Evolutionary conservation across 2,888 invertebrate genomes (phyloP).

Genomic region (Matsumyia berberina): DNA sequence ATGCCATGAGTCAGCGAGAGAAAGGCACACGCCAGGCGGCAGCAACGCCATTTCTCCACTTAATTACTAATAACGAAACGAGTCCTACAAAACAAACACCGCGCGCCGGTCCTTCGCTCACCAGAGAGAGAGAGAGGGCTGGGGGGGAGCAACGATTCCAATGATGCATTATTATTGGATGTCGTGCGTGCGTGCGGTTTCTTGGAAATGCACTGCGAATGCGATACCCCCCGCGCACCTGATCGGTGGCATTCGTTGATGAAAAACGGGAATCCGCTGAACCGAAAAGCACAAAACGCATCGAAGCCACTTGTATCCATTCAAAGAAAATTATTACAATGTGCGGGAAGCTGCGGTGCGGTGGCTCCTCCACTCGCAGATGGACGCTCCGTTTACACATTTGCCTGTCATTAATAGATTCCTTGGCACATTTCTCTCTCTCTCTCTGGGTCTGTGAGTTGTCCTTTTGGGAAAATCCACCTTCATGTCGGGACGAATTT

Average conservation of each 20-base stretch:
- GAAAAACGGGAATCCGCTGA: constrained; percentile 47
- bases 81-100: constrained; percentile 75
- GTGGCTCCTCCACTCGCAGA: not conserved
- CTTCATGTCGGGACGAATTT: constrained; percentile 46
- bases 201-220: constrained; percentile 60
- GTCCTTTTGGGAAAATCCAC: constrained; percentile 13
- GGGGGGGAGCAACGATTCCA: constrained; percentile 41
- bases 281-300: constrained; percentile 11
- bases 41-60: constrained; percentile 73
- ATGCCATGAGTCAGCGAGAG: constrained; percentile 72
- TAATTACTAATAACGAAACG: constrained; percentile 75
- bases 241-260: constrained; percentile 15
- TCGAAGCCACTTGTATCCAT: constrained; percentile 37
- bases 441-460: constrained; percentile 11
- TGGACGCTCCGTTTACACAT: constrained; percentile 37
- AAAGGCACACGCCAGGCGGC: constrained; percentile 77
- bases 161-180: constrained; percentile 75
- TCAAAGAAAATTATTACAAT: constrained; percentile 33
- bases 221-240: constrained; percentile 54
- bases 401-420: constrained; percentile 72
- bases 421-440: constrained; percentile 38
- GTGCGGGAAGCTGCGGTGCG: constrained; percentile 11
- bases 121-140: not conserved
- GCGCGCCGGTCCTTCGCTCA: constrained; percentile 56
- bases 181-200: constrained; percentile 73